Conservation (phyloP, 2,888 invertebrate species). For the Coelinius sp. region DNA sequence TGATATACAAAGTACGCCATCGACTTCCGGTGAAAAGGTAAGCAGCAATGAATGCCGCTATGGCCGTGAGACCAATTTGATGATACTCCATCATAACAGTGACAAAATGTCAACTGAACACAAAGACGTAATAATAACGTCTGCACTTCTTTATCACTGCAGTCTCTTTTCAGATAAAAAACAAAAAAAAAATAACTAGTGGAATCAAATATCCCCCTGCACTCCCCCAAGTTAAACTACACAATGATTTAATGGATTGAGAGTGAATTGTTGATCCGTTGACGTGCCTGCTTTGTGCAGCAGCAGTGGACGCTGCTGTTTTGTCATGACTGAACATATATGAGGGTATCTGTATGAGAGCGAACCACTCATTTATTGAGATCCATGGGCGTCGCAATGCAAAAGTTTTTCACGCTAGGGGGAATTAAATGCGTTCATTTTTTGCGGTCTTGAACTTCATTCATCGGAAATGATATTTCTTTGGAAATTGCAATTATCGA, state of each 20-base stretch:
- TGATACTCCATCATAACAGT: slow-evolving; percentile 75
- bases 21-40: slow-evolving; percentile 74
- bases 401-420: slow-evolving; percentile 15
- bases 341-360: slow-evolving; percentile 32
- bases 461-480: neutral
- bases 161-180: neutral
- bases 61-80: slow-evolving; percentile 78
- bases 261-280: slow-evolving; percentile 22
- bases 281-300: slow-evolving; percentile 40
- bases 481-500: no score
- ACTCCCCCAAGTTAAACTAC: neutral
- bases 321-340: slow-evolving; percentile 47
- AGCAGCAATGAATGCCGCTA: slow-evolving; percentile 78
- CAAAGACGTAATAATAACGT: neutral
- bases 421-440: slow-evolving; percentile 1
- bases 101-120: slow-evolving; percentile 3
- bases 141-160: neutral
- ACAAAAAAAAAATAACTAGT: slow-evolving; percentile 1
- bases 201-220: neutral
- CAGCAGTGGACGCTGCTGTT: slow-evolving; percentile 46
- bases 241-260: slow-evolving; percentile 42
- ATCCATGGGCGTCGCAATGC: slow-evolving; percentile 52
- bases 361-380: slow-evolving; percentile 49
- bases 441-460: no score
- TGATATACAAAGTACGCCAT: slow-evolving; percentile 75